These are phyloP conservation scores for Pygoscelis adeliae DNA, from an alignment of 2,113 vertebrate genomes.

Conservation along the genomic window DNA sequence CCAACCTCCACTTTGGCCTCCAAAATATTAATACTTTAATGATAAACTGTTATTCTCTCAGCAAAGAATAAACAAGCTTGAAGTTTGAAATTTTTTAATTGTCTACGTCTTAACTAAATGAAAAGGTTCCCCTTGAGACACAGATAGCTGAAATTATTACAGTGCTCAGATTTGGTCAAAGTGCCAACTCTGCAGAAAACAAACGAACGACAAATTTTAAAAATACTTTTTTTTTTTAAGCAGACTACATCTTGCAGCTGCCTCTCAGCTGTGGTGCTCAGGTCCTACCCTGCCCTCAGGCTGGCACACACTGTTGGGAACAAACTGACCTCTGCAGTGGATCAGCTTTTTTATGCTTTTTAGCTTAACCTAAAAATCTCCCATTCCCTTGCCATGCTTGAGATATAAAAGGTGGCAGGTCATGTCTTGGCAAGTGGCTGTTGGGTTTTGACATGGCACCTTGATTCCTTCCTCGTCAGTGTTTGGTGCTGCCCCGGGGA, in stretches of 20 bases:
- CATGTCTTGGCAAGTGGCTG: not conserved
- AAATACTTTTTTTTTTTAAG: not conserved
- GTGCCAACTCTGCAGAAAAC: not conserved
- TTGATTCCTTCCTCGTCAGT: not conserved
- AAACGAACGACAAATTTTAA: too few relatives aligned
- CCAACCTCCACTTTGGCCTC: not conserved
- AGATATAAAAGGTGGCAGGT: not conserved
- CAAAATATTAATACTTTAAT: not conserved
- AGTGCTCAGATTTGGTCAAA: not conserved
- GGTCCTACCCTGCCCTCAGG: not conserved
- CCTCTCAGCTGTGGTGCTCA: not conserved
- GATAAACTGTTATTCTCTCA: not conserved
- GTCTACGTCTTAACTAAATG: not conserved
- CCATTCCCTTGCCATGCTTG: not conserved
- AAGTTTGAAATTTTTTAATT: not conserved
- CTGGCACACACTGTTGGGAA: rapidly evolving
- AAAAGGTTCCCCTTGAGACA: not conserved
- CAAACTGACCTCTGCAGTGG: not conserved
- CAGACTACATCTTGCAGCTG: not conserved
- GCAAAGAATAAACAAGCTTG: not conserved
- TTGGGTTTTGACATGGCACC: not conserved
- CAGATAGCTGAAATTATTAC: not conserved
- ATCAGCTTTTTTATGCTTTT: not conserved
- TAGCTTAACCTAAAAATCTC: not conserved
- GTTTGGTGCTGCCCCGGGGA: rapidly evolving